Base-by-base conservation (phyloP, 1,140 invertebrate species). In the Teleogryllus occipitalis region DNA sequence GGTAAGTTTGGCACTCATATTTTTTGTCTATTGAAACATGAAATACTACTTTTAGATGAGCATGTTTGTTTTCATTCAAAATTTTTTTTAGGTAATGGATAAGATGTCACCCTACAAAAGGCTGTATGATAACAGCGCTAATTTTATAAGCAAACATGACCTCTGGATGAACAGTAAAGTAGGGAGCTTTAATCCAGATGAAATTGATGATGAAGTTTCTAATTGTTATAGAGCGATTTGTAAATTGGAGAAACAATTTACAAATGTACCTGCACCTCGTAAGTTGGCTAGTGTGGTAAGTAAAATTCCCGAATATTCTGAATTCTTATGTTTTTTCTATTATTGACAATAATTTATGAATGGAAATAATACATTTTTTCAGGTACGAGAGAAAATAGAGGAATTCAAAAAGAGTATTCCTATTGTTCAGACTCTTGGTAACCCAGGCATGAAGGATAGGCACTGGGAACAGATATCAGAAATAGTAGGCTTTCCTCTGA, bases 401-500 rank as follows among this genome's bases (percentile, higher is more conserved):
- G 92, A 93, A 21, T 98, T 99, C 86, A 93, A 93, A 81, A 93
- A 94, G 75, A 91, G 98, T 84, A 90, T 98, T 90, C 96, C 97
- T 0, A 92, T 98, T 8, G 93, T 99, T 77, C 90, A 93, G 84
- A 97, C 96, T 0, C 87, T 99, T 2, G 97, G 97, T 73, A 99
- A 98, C 89, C 96, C 97, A 7, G 96, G 94, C 54, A 92, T 99
- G 89, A 94, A 98, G 84, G 91, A 91, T 14, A 90, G 97, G 12
- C 97, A 99, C 86, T 99, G 97, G 97, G 96, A 98, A 83, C 93
- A 96, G 86, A 93, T 99, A 14, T 97, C 96, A 0, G 96, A 98
- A 83, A 95, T 98, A 80, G 95, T 98, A 82, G 97, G 96, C 0
- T 98, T 97, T 86, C 95, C 96, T 0, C 93, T 99, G 39, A 91